Percentiles rank a stretch among this genome's conserved stretches.
Conservation (phyloP, 2,113 vertebrate genomes). For the Macaca nemestrina region DNA sequence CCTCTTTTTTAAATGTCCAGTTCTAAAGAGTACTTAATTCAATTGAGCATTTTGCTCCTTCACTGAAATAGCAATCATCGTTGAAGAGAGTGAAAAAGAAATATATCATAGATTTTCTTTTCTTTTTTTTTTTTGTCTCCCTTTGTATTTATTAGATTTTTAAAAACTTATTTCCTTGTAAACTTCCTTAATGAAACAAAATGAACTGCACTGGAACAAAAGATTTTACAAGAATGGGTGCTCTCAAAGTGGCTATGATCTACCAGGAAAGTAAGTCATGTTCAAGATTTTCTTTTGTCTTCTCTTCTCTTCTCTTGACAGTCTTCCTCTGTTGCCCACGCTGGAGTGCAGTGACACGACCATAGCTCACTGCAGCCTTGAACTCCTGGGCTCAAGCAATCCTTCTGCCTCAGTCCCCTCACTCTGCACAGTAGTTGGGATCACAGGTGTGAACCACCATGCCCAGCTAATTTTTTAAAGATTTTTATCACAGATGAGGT, state of each 20-base stretch:
- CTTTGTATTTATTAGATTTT: constrained; percentile 40
- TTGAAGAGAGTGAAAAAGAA: not conserved
- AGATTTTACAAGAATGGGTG: not conserved
- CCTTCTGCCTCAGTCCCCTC: no score
- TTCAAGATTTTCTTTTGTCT: no score
- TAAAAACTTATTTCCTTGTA: constrained; percentile 22
- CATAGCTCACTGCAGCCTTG: no score
- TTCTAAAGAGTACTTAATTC: not conserved
- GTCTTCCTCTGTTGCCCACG: no score
- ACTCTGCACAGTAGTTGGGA: no score
- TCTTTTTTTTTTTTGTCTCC: not conserved
- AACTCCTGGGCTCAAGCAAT: no score
- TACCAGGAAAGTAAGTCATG: not conserved
- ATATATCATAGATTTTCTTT: no score
- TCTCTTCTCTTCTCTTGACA: no score
- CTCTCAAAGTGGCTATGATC: not conserved
- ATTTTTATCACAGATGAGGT: no score
- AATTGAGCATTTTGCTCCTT: not conserved
- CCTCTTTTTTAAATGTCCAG: not conserved
- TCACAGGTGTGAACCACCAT: no score
- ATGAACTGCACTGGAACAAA: not conserved
- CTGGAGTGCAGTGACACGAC: no score
- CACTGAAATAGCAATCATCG: not conserved
- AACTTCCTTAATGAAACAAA: constrained; percentile 48
- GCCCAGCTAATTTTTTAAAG: no score